Evolutionary conservation across 92 coral and sea anemone species (phyloP), one percentile per base, ranked within the genome.

Genomic region (Isaurus tuberculatus): DNA sequence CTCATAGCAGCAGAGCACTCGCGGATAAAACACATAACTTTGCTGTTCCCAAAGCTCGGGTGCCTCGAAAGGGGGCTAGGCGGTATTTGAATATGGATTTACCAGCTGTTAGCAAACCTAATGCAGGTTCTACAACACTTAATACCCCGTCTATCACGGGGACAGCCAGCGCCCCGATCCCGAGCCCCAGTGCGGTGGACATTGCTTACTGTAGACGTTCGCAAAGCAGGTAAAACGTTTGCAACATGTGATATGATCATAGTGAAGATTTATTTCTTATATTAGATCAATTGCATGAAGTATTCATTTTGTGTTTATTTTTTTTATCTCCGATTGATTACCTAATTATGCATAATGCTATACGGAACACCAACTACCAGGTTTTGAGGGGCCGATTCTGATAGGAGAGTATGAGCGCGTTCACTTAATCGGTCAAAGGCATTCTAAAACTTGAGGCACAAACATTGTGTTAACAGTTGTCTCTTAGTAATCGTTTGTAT

Each of bases 1-100:
- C 70, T 13, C n/a, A 7, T 23, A 15, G 49, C 14, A 33, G 79
- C 2, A 86, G 81, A 61, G 68, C 79, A 27, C 32, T 70, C 46
- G 69, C 79, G 32, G 92, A 89, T 1, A 89, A 81, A 44, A 23
- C 90, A 43, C 79, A 67, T 17, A 58, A 74, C 23, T 87, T 92
- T 64, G 86, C 94, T 20, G 91, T 94, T 2, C 98, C 99, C 10
- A 91, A 89, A 73, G 98, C 98, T n/a, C 97, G 94, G 16, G 94
- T 86, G 17, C 88, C 89, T n/a, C 92, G 98, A 2, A 92, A 94
- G 75, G 95, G 98, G 26, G 91, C 89, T 8, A 89, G 98, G 83
- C 79, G 94, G 73, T 98, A 81, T 25, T 88, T 94, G 37, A 89
- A 85, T 40, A 79, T 94, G 53, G 99, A 96, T 70, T 86, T 87